These are phyloP conservation scores for Anthopleura xanthogrammica DNA, from an alignment of 92 coral and sea anemone species.

Conservation along the genomic window DNA sequence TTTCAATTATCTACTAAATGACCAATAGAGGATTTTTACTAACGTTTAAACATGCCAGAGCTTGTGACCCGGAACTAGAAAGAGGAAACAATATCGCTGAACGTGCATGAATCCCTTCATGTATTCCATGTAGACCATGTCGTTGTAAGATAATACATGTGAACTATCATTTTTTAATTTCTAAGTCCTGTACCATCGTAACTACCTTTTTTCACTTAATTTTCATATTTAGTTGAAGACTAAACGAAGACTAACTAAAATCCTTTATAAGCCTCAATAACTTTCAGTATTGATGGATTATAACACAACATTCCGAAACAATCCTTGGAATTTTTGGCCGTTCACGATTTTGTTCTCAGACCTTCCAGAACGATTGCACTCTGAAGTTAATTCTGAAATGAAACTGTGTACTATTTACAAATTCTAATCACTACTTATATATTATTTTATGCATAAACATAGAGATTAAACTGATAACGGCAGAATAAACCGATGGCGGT, in stretches of 20 bases:
- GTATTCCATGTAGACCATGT: no score
- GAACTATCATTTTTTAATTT: no score
- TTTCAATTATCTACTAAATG: no score
- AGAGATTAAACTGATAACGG: neutral
- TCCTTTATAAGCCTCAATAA: no score
- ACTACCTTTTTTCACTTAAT: no score
- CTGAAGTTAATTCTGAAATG: neutral
- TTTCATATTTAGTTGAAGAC: no score
- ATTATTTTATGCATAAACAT: neutral
- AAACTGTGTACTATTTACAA: neutral
- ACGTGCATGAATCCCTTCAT: no score
- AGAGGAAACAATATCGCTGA: neutral
- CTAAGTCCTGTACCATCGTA: no score
- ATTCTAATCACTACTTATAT: neutral
- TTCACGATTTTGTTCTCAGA: neutral
- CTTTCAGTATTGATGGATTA: no score
- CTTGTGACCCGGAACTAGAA: slow-evolving; percentile 11
- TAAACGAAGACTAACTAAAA: no score
- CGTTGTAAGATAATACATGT: no score
- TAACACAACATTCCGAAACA: no score
- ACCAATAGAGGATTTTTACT: neutral
- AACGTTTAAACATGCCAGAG: neutral
- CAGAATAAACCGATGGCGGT: neutral
- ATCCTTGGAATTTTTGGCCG: neutral
- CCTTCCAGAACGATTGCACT: neutral